These are phyloP conservation scores for Sigmodon hispidus DNA, from an alignment of 2,113 vertebrate species.

Conservation along the genomic window DNA sequence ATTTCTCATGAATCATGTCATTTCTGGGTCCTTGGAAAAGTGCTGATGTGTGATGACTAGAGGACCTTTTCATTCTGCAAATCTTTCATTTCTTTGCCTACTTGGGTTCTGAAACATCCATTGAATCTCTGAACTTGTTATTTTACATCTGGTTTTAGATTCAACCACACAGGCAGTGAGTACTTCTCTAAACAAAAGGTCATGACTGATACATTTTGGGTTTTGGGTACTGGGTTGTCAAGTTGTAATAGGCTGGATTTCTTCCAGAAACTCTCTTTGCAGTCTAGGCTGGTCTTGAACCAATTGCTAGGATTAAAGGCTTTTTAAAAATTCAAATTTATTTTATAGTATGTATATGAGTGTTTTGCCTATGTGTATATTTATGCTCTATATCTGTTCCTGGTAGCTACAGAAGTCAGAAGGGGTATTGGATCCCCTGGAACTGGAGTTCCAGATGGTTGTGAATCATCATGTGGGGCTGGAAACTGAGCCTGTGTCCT, in stretches of 20 bases:
- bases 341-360: background rate
- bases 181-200: background rate
- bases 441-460: background rate
- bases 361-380: background rate
- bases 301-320: background rate
- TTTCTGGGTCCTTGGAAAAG: background rate
- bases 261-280: background rate
- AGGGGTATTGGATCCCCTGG: background rate
- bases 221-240: background rate
- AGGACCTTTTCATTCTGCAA: background rate
- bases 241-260: background rate
- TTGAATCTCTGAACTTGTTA: background rate
- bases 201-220: background rate
- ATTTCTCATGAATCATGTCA: background rate
- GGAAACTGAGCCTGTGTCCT: background rate
- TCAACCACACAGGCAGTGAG: background rate
- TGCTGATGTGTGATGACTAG: background rate
- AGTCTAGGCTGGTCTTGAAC: background rate
- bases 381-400: background rate
- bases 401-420: background rate
- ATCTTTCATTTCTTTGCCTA: background rate
- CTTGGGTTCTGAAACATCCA: background rate
- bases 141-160: constrained; percentile 2
- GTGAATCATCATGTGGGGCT: background rate
- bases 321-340: background rate